A percentile compares a stretch with the other conserved stretches of the same genome.
Conservation (phyloP, 1,140 invertebrate species). For the Gonioctena quinquepunctata region DNA sequence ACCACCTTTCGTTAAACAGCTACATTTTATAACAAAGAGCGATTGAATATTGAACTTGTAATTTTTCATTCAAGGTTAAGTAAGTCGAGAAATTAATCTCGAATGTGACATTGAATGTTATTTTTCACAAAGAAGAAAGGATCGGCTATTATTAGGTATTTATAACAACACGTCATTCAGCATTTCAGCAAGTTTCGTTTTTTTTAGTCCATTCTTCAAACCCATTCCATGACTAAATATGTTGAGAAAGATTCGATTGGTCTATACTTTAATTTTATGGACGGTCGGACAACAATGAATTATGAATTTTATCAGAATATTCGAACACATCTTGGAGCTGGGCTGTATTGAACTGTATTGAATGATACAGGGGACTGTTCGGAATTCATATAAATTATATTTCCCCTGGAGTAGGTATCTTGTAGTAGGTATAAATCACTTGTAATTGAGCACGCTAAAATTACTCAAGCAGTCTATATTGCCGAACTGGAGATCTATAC, state of each 20-base stretch:
- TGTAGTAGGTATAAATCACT: no score
- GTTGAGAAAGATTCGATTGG: not conserved
- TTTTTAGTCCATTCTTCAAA: not conserved
- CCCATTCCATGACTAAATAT: not conserved
- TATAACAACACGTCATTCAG: conserved; percentile 14
- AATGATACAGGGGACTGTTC: no score
- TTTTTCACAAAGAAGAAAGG: conserved; percentile 18
- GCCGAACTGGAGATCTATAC: no score
- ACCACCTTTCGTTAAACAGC: not conserved
- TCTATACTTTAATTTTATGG: not conserved
- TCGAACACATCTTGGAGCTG: no score
- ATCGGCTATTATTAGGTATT: conserved; percentile 15
- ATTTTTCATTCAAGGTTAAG: conserved; percentile 16
- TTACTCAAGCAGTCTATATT: no score
- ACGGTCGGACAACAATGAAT: no score
- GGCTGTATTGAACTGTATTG: no score
- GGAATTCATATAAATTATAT: no score
- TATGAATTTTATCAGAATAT: no score
- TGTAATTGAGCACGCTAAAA: no score
- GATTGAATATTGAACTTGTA: conserved; percentile 11
- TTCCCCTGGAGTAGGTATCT: no score
- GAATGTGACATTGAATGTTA: conserved; percentile 14
- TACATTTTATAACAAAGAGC: conserved; percentile 5
- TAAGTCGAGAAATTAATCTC: conserved; percentile 17
- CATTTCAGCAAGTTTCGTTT: conserved; percentile 15